phyloP scores from a whole-genome alignment of 2,888 invertebrate genomes.

The Amphipoea oculea region DNA sequence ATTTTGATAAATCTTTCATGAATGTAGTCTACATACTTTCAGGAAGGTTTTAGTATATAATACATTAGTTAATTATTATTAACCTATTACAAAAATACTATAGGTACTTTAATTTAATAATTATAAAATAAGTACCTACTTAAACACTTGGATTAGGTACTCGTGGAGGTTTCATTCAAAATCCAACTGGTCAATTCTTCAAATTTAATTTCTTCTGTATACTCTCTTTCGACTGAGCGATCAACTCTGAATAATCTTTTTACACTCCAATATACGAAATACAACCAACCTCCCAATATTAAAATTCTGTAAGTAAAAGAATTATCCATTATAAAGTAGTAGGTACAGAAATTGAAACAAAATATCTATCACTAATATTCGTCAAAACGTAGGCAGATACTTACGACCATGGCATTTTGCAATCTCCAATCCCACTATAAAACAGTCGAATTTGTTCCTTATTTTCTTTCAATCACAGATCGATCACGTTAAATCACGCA shows the following conservation, averaged over 20 bases:
- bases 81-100: background rate
- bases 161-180: constrained; percentile 18
- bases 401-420: constrained; percentile 17
- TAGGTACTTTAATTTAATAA: background rate
- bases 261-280: background rate
- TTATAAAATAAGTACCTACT: background rate
- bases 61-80: too few species aligned
- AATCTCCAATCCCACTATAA: background rate
- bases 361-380: background rate
- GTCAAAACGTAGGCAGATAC: background rate
- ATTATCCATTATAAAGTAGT: background rate
- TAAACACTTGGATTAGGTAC: background rate
- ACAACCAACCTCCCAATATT: background rate
- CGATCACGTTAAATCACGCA: background rate
- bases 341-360: background rate
- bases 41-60: too few species aligned
- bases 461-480: background rate
- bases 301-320: constrained; percentile 14
- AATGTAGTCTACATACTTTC: too few species aligned
- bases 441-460: background rate
- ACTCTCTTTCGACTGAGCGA: constrained; percentile 13
- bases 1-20: too few species aligned
- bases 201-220: background rate
- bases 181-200: constrained; percentile 21
- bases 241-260: background rate